phyloP scores from a whole-genome alignment of 2,888 invertebrate genomes.

The Opisthograptis luteolata region DNA sequence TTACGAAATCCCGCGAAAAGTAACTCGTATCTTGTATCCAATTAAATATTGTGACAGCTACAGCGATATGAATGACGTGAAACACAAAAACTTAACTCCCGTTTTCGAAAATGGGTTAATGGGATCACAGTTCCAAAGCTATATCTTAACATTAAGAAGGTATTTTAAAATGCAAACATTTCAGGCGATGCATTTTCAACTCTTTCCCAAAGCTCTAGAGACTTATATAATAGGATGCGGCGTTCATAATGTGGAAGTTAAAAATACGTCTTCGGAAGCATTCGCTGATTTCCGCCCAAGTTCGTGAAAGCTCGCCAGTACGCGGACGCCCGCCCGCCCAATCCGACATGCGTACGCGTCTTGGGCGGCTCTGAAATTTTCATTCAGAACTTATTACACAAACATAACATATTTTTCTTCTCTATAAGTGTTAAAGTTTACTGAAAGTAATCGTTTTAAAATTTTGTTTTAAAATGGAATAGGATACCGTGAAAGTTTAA shows the following conservation, averaged over 20 bases:
- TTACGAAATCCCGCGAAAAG: too few relatives aligned
- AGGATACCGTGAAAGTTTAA: slow-evolving; percentile 1
- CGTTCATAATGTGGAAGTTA: slow-evolving; percentile 60
- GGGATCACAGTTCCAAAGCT: slow-evolving; percentile 61
- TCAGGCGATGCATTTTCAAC: slow-evolving; percentile 14
- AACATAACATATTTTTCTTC: background rate
- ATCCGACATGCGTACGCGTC: slow-evolving; percentile 60
- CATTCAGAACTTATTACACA: slow-evolving; percentile 29
- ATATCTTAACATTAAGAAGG: slow-evolving; percentile 63
- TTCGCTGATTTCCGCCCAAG: slow-evolving; percentile 63
- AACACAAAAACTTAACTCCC: slow-evolving; percentile 21
- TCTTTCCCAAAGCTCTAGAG: slow-evolving; percentile 20
- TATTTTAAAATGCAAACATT: slow-evolving; percentile 37
- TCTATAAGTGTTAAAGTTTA: background rate
- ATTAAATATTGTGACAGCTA: slow-evolving; percentile 7
- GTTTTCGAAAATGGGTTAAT: slow-evolving; percentile 73
- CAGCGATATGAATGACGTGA: slow-evolving; percentile 29
- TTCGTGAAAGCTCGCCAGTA: slow-evolving; percentile 53
- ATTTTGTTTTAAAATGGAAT: background rate
- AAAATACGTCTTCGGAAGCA: slow-evolving; percentile 72
- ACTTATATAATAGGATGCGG: slow-evolving; percentile 36
- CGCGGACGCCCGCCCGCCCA: slow-evolving; percentile 74
- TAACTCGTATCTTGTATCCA: too few relatives aligned
- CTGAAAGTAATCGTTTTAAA: background rate
- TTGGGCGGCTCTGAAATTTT: slow-evolving; percentile 59